Base-by-base conservation (phyloP, 1,140 invertebrate genomes). In the Saccostrea echinata region DNA sequence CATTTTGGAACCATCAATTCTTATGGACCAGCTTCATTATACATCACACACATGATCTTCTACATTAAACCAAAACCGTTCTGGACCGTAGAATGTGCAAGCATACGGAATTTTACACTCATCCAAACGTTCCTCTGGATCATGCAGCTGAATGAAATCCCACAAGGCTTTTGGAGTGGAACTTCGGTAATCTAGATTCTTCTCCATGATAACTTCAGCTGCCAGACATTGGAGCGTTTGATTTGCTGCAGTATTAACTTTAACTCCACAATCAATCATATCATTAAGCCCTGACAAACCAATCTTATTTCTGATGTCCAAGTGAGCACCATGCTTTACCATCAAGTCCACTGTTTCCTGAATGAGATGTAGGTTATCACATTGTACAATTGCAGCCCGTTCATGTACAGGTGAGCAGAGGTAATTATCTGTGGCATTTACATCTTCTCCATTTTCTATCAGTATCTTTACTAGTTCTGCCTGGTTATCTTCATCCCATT, bases 391-490 rank as follows among this genome's bases (percentile, higher is more conserved):
- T 71, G n/a, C 8, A 13, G 68, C 68, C n/a, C 30, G 68, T 27
- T 33, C 68, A 71, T 71, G 68, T n/a, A 71, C 3, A 11, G 68
- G 24, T 12, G 68, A 27, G 27, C 68, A 71, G 68, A 30, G 24
- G 68, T 71, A 71, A 33, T 71, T 71, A 24, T 71, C 68, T 27
- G 68, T 71, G 24, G 68, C 68, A 71, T 71, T 71, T 13, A 71
- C 68, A 71, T 71, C 30, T 24, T 30, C 68, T 71, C 68, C 68
- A 30, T 30, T 13, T 33, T 30, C 9, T 33, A 71, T 71, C 24
- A 71, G 12, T 33, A 71, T 71, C 30, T 71, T 71, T 24, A 71
- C 68, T 24, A 71, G 30, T 16, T 71, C 24, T 16, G 30, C 68
- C 27, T 71, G 68, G 11, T 13, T 71, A 11, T 71, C 9, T 33